Base-by-base conservation (phyloP, 2,888 invertebrate species). In the Acanthacorydalis orientalis region DNA sequence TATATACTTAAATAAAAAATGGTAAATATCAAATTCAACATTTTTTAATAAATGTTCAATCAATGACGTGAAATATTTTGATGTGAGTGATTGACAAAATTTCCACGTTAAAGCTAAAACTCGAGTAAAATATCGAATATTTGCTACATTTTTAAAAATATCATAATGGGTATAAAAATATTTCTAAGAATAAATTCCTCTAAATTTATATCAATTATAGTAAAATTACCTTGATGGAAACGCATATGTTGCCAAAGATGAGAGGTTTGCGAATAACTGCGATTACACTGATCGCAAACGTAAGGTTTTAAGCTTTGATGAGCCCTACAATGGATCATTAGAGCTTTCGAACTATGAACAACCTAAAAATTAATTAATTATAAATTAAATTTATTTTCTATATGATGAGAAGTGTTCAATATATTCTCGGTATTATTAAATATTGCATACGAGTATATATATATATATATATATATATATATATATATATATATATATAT, bases 241-340 rank as follows among this genome's bases (percentile, higher is more conserved):
- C 77, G 64, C 60, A 77, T 71, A 55, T 78, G 78, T 48, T 78
- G 77, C 75, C 77, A 77, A 54, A 78, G 64, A 57, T 78, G 77
- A 46, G 76, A 76, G 0, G 77, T 77, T 57, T 78, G 77, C 0
- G 77, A 67, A 54, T 74, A 74, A 6, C 73, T 72, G 51, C 73
- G 68, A n/a, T 75, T 76, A 52, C 77, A 77, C 41, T 75, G 69
- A 54, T 77, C 77, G 53, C 77, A 77, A 7, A 74, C 64, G 53
- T 72, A 74, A 31, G 72, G 73, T 15, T 67, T 67, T 47, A 67
- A 52, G 50, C 62, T 64, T 51, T 65, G 65, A 50, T 67, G 66
- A 11, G 64, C 64, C 39, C 67, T 53, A 51, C 62, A 63, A 52
- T 67, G 67, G 38, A 65, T 63, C 48, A 64, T 53, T 41, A 67